phyloP scores from a whole-genome alignment of 2,888 invertebrate genomes.

The Alloplasta piceator region DNA sequence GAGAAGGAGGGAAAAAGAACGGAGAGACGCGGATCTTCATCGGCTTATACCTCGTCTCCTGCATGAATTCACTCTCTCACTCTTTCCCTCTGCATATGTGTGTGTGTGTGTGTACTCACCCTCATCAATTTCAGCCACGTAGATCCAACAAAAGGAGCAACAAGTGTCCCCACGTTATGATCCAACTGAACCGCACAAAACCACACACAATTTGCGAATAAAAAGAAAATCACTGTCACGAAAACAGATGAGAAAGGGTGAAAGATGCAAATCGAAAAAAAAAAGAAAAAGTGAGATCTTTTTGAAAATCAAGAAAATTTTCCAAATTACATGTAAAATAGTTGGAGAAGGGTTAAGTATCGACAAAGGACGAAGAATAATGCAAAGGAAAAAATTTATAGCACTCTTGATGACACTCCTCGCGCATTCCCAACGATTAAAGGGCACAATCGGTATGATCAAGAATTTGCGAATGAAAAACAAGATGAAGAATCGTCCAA shows the following conservation, averaged over 20 bases:
- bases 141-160: conserved; percentile 36
- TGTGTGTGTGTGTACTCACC: conserved; percentile 38
- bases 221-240: conserved; percentile 22
- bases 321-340: conserved; percentile 1
- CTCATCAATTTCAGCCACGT: conserved; percentile 61
- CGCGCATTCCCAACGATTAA: conserved; percentile 1
- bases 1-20: conserved; percentile 44
- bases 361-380: conserved; percentile 8
- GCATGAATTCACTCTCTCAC: neutral
- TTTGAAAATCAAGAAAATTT: neutral
- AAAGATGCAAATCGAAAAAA: neutral
- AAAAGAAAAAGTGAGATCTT: conserved; percentile 1
- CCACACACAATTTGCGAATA: conserved; percentile 35
- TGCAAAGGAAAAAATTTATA: neutral
- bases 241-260: conserved; percentile 12
- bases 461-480: neutral
- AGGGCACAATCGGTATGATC: conserved; percentile 4
- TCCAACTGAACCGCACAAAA: conserved; percentile 3
- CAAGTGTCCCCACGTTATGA: conserved; percentile 34
- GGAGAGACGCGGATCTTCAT: conserved; percentile 43
- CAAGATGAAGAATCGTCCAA: neutral
- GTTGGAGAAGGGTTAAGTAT: neutral
- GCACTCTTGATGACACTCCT: conserved; percentile 2
- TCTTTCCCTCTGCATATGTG: conserved; percentile 25
- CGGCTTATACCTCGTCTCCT: conserved; percentile 23